Evolutionary conservation across 2,888 invertebrate species (phyloP).

Genomic region (Diloba caeruleocephala): DNA sequence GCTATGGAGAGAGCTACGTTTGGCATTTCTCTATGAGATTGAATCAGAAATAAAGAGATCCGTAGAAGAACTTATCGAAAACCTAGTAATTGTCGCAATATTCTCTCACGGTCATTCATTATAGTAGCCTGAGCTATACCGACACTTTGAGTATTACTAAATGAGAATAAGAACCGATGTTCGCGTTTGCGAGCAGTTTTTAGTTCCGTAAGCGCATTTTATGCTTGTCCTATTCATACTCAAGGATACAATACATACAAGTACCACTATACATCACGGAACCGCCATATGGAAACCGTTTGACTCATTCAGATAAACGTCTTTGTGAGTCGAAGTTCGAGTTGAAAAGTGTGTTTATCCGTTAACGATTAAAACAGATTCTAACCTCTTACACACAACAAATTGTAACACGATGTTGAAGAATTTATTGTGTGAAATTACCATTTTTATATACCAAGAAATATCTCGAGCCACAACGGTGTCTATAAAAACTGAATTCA

Average conservation of each 20-base stretch:
- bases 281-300: slow-evolving; percentile 43
- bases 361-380: slow-evolving; percentile 65
- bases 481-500: slow-evolving; percentile 3
- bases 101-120: too few relatives aligned
- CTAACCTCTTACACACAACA: slow-evolving; percentile 12
- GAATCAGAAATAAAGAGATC: too few relatives aligned
- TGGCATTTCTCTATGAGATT: too few relatives aligned
- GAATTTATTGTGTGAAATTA: slow-evolving; percentile 14
- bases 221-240: slow-evolving; percentile 18
- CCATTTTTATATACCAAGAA: slow-evolving; percentile 10
- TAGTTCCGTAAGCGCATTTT: background rate
- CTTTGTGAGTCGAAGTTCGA: slow-evolving; percentile 58
- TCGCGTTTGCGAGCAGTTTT: too few relatives aligned
- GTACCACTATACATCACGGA: too few relatives aligned
- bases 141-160: too few relatives aligned
- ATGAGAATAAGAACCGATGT: too few relatives aligned
- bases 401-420: background rate
- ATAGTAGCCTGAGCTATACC: too few relatives aligned
- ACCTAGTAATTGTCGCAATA: too few relatives aligned
- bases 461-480: background rate
- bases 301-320: slow-evolving; percentile 48
- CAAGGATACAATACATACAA: too few relatives aligned
- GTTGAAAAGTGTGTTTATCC: slow-evolving; percentile 59
- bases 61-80: too few relatives aligned
- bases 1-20: too few relatives aligned